Evolutionary conservation across 2,888 invertebrate genomes (phyloP), one percentile per base, ranked within the genome.

Genomic region (Drosophila acutilabella): DNA sequence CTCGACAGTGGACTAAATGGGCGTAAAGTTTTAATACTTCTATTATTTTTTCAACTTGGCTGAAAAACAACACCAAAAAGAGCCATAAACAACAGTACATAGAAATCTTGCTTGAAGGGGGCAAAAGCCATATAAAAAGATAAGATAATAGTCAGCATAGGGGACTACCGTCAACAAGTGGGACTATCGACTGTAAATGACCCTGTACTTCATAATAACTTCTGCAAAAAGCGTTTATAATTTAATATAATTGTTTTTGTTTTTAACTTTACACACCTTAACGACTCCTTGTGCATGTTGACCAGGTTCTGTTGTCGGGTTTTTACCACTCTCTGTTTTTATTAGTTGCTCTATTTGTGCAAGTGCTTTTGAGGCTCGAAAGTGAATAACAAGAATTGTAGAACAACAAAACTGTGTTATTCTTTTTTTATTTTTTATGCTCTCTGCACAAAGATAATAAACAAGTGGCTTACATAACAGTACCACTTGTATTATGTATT

Each of bases 331-430:
- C 40, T 50, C 18, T 68, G 18, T 33, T 2, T 30, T 7, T 30
- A 30, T 7, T 30, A 30, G 30, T 30, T 30, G 36, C 18, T 48
- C 45, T 76, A 48, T 77, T 77, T 76, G 68, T 61, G 41, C 75
- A 76, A 78, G 64, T 76, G 75, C 64, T 57, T 26, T 41, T 42
- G 45, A 53, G 30, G 11, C 40, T 62, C 26, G 44, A 61, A 62
- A 52, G 74, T 48, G 62, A 56, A 74, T 42, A 56, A 54, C 44
- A 51, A 51, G 38, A 51, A 50, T 41, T 56, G 18, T 44, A 50
- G 58, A 70, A 54, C 60, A 50, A 50, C 40, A 48, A 44, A 13
- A 20, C 6, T 40, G n/a, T 40, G 20, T 30, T 41, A 10, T 56
- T 45, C 20, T 52, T 41, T 20, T n/a, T 33, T 52, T 41, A 16